Base-by-base conservation (phyloP, 2,113 vertebrate genomes). In the Ageneiosus marmoratus region DNA sequence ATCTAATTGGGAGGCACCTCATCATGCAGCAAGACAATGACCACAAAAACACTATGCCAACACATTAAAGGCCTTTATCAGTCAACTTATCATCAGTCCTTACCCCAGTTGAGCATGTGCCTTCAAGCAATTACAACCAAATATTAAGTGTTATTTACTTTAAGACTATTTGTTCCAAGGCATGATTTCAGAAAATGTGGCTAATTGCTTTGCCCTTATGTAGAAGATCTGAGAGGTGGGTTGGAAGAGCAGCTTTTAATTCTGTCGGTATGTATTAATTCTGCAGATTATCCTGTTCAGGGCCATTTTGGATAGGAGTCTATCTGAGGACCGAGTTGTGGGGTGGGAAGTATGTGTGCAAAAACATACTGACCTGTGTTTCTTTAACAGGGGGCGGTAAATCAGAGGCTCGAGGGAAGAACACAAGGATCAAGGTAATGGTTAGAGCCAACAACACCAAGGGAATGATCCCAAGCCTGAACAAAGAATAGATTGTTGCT, bases 371-470 rank as follows among this genome's bases (percentile, higher is more conserved):
- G 90, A 97, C 96, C 95, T 96, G 91, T 22, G 86, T 80, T 88
- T 96, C 94, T 10, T 87, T 90, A 80, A 91, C 89, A 5, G 93
- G 86, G 9, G 90, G 87, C 12, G 93, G 88, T 9, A 89, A 90
- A 81, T 96, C 95, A 16, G 93, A 87, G 69, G 93, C 93, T 48
- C 95, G 95, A 13, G 96, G 96, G 80, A 97, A 95, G 79, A 96
- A 91, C 85, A 96, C 87, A 78, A 98, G 88, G 13, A 86, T 86
- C 34, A 94, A 72, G 0, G 95, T 96, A 87, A 95, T 27, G 82
- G 89, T 89, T 76, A 96, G 73, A 55, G 96, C 95, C 74, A 94
- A 75, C 0, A 97, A 80, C 82, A 96, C 90, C 37, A 95, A 72
- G 0, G 93, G 93, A 78, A 95, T 37, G 18, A 93, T 88, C 2